phyloP scores from a whole-genome alignment of 1,140 invertebrate genomes.

The Penaeus chinensis region DNA sequence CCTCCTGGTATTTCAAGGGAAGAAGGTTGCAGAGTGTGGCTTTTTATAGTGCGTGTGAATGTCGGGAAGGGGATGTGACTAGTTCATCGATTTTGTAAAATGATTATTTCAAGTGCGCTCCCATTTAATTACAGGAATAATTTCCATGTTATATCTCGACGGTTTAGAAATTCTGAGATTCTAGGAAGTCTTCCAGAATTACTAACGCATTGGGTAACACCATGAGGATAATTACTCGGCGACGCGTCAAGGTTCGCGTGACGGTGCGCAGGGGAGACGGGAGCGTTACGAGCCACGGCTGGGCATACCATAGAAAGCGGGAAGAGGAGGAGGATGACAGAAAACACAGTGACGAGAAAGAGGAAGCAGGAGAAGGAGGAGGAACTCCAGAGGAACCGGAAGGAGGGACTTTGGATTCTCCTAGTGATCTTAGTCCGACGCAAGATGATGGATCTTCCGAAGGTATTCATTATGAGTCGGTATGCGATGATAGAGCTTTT shows the following conservation, averaged over 20 bases:
- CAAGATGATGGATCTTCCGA: background rate
- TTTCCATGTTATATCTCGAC: background rate
- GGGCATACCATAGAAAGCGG: conserved; percentile 55
- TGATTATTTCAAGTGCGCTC: too few relatives aligned
- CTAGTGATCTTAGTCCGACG: background rate
- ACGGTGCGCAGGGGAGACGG: conserved; percentile 47
- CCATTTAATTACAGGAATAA: too few relatives aligned
- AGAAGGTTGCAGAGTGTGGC: too few relatives aligned
- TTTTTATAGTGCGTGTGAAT: too few relatives aligned
- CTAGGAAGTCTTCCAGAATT: background rate
- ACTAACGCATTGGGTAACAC: background rate
- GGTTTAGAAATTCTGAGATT: background rate
- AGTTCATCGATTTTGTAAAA: too few relatives aligned
- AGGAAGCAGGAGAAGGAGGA: conserved; percentile 26
- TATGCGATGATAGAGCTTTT: conserved; percentile 26
- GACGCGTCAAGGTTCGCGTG: conserved; percentile 49
- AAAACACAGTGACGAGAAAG: conserved; percentile 20
- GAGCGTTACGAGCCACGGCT: conserved; percentile 45
- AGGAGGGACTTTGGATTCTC: background rate
- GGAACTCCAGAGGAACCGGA: conserved; percentile 20
- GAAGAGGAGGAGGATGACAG: conserved; percentile 42
- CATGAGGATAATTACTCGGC: conserved; percentile 49
- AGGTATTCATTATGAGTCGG: conserved; percentile 11
- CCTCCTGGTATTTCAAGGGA: too few relatives aligned
- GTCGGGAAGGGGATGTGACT: too few relatives aligned